These are phyloP conservation scores for Macrosiphum euphorbiae DNA, from an alignment of 2,888 invertebrate genomes.

Conservation along the genomic window DNA sequence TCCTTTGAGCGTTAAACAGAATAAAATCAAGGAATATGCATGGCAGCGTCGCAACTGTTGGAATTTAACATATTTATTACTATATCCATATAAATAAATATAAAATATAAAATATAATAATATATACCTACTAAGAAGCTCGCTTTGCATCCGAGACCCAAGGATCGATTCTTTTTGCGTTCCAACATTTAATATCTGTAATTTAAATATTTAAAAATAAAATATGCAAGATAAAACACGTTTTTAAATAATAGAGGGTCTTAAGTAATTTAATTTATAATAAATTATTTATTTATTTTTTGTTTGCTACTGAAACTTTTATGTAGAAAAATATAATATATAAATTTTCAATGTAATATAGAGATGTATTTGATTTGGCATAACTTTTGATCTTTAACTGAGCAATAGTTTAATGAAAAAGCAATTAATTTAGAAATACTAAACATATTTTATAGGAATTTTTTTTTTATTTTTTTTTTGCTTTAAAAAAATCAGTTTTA, in stretches of 20 bases:
- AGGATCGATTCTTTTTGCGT: background rate
- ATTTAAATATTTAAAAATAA: background rate
- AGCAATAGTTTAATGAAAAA: background rate
- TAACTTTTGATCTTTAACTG: background rate
- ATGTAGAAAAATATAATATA: background rate
- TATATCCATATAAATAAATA: background rate
- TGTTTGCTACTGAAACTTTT: background rate
- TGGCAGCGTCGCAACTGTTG: background rate
- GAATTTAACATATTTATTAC: background rate
- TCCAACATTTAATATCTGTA: background rate
- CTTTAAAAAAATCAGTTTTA: background rate
- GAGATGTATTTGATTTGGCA: background rate
- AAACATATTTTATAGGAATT: background rate
- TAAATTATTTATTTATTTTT: no score
- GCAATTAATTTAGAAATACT: background rate
- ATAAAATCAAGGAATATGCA: background rate
- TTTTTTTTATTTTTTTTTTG: background rate
- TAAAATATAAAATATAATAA: background rate
- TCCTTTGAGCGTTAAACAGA: background rate
- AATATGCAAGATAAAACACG: background rate
- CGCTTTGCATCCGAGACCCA: background rate
- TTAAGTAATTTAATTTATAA: no score
- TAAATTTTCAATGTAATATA: background rate
- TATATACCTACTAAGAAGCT: background rate
- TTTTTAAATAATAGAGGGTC: background rate